phyloP scores from a whole-genome alignment of 2,888 invertebrate genomes.

The Megastigmus dorsalis region DNA sequence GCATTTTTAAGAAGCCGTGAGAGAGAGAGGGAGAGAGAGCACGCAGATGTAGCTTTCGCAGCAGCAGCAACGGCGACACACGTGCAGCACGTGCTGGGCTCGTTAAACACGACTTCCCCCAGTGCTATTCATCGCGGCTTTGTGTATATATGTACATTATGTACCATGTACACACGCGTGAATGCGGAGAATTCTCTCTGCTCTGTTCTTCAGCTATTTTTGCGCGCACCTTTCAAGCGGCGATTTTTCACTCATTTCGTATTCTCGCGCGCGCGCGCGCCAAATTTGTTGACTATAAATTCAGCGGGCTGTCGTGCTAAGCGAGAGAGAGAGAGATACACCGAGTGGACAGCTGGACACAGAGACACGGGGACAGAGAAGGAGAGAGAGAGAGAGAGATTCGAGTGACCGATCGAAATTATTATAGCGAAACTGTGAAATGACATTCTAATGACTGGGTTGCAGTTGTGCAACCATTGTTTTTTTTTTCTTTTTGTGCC shows the following conservation, averaged over 20 bases:
- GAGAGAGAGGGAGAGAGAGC: too few relatives aligned
- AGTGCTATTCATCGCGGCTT: background rate
- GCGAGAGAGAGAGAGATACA: too few relatives aligned
- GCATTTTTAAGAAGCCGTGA: too few relatives aligned
- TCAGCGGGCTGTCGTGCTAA: background rate
- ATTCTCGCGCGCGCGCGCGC: background rate
- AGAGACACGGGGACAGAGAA: background rate
- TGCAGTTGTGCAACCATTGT: constrained; percentile 12
- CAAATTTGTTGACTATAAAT: background rate
- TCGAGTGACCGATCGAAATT: constrained; percentile 21
- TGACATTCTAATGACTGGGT: constrained; percentile 38
- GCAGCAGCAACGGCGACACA: too few relatives aligned
- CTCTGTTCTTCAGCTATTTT: too few relatives aligned
- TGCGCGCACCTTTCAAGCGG: background rate
- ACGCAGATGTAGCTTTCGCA: too few relatives aligned
- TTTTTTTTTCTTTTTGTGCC: too few relatives aligned
- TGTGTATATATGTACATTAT: background rate
- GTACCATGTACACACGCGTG: background rate
- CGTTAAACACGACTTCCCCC: background rate
- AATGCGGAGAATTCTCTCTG: too few relatives aligned
- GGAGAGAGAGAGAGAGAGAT: constrained; percentile 1
- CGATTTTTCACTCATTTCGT: background rate
- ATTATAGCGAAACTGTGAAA: constrained; percentile 5
- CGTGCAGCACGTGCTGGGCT: constrained; percentile 18
- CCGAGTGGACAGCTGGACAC: background rate